phyloP scores from a whole-genome alignment of 2,888 invertebrate genomes.

The Augiades crinisus region DNA sequence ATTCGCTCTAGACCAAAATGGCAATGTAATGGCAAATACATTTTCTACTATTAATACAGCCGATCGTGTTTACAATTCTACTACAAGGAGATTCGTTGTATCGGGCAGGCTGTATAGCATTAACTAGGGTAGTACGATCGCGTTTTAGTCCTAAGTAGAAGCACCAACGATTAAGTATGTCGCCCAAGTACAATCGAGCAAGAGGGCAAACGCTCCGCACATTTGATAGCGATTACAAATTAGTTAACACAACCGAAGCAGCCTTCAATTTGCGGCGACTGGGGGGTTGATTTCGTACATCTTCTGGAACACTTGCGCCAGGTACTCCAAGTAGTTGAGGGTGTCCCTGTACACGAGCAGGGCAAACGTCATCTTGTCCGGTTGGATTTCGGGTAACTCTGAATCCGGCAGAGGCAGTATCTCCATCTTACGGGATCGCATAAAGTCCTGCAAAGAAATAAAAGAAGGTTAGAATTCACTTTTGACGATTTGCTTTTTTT shows the following conservation, averaged over 20 bases:
- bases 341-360: constrained; percentile 64
- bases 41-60: constrained; percentile 63
- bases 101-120: constrained; percentile 43
- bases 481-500: too few relatives aligned
- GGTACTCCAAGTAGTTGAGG: constrained; percentile 64
- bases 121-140: constrained; percentile 21
- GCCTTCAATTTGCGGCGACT: constrained; percentile 41
- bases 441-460: constrained; percentile 56
- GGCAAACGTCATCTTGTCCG: constrained; percentile 44
- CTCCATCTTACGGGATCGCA: constrained; percentile 56
- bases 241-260: constrained; percentile 41
- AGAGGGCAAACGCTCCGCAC: constrained; percentile 31
- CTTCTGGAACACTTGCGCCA: constrained; percentile 59
- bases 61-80: constrained; percentile 56
- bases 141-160: constrained; percentile 36
- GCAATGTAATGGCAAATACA: constrained; percentile 78
- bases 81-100: constrained; percentile 43
- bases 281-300: constrained; percentile 44
- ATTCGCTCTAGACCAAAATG: constrained; percentile 77
- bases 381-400: constrained; percentile 53
- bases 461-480: constrained; percentile 18
- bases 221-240: constrained; percentile 36
- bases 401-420: constrained; percentile 51
- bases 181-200: constrained; percentile 32
- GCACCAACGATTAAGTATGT: constrained; percentile 39